These are phyloP conservation scores for Philopedon plagiatum DNA, from an alignment of 2,888 invertebrate species.

Conservation along the genomic window DNA sequence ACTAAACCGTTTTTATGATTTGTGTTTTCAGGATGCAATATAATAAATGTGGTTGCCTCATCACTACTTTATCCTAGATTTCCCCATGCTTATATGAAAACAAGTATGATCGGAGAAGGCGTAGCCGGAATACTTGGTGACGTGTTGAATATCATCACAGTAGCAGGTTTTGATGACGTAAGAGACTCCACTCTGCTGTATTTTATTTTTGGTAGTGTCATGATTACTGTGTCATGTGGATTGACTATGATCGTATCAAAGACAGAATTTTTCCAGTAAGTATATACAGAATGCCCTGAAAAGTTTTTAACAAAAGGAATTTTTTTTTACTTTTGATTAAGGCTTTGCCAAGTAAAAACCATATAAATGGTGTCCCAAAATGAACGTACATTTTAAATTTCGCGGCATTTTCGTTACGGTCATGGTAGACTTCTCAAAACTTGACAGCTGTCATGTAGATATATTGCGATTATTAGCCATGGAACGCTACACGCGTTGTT, in stretches of 20 bases:
- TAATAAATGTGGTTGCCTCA: conserved; percentile 47
- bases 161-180: conserved; percentile 43
- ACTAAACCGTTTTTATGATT: too few species aligned
- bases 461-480: too few species aligned
- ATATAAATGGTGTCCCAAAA: too few species aligned
- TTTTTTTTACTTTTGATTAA: not conserved
- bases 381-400: too few species aligned
- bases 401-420: too few species aligned
- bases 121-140: conserved; percentile 48
- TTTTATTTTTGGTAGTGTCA: conserved; percentile 15
- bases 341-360: too few species aligned
- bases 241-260: not conserved
- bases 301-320: too few species aligned
- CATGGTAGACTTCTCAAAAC: too few species aligned
- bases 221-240: conserved; percentile 8
- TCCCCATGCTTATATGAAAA: conserved; percentile 49
- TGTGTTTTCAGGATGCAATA: conserved; percentile 40
- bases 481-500: too few species aligned
- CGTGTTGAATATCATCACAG: conserved; percentile 44
- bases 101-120: conserved; percentile 50
- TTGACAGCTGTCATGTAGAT: too few species aligned
- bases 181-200: conserved; percentile 33
- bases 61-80: conserved; percentile 49
- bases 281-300: not conserved
- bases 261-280: conserved; percentile 29